Conservation (phyloP, 2,797 vertebrate genomes). For the Naso thynnoides region DNA sequence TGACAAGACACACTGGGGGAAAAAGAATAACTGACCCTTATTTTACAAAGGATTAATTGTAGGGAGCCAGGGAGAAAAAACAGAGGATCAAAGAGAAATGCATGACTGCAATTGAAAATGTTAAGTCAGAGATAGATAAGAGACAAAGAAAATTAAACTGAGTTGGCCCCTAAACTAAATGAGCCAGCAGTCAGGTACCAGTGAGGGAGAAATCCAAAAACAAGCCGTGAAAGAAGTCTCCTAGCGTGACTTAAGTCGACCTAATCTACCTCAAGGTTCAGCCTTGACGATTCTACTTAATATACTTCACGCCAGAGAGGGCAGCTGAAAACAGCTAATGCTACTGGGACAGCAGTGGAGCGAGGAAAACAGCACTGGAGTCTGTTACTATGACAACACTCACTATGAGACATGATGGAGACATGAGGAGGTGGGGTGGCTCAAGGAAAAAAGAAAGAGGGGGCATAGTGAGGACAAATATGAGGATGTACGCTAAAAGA, state of each 20-base stretch:
- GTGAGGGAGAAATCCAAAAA: not conserved
- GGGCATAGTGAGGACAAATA: not conserved
- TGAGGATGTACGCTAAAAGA: slow-evolving; percentile 20
- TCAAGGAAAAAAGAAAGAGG: not conserved
- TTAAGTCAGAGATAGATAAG: not conserved
- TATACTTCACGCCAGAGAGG: slow-evolving; percentile 44
- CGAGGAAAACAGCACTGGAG: slow-evolving; percentile 37
- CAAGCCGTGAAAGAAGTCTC: slow-evolving; percentile 13
- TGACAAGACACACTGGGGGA: not conserved
- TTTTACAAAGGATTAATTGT: not conserved
- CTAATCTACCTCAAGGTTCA: slow-evolving; percentile 32
- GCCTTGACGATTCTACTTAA: slow-evolving; percentile 49
- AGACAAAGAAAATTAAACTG: not conserved
- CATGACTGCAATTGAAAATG: not conserved
- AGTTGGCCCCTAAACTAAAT: not conserved
- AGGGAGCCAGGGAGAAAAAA: not conserved
- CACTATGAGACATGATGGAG: slow-evolving; percentile 19
- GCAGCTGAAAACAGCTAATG: slow-evolving; percentile 58
- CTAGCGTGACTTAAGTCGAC: slow-evolving; percentile 24
- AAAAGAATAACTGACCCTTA: not conserved
- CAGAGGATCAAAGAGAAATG: not conserved
- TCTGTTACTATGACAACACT: slow-evolving; percentile 69
- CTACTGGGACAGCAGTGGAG: slow-evolving; percentile 42
- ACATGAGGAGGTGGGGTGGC: not conserved
- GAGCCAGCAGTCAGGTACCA: not conserved